Evolutionary conservation across 2,888 invertebrate species (phyloP), one percentile per base, ranked within the genome.

Genomic region (Trypoxylon attenuatum): DNA sequence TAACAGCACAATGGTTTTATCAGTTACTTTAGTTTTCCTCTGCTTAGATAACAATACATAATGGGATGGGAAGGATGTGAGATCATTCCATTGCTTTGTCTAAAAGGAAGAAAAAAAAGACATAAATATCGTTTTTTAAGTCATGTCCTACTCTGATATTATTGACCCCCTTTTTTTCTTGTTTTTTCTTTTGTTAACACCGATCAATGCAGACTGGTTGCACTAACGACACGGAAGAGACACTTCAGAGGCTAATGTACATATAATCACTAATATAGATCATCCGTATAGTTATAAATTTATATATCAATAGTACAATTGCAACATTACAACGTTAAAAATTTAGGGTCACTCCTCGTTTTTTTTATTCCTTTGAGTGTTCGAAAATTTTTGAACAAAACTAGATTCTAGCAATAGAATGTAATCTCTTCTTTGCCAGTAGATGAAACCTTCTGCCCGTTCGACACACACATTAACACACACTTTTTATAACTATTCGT

Each of bases 1-100:
- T 53, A 53, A 59, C 43, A 58, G 53, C 62, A 70, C 39, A 57
- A 55, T 59, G 66, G 66, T 56, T 42, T 19, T 52, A 57, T 67
- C 18, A 57, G 50, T 47, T 43, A 43, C 15, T 52, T 55, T 51
- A 60, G 33, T 56, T 61, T n/a, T 29, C 41, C 50, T 69, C 76
- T 42, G 25, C 61, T 73, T 69, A 73, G 63, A 42, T 71, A 76
- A 73, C 53, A 68, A 63, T 61, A 75, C 60, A 70, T 42, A 69
- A 60, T 64, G 61, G 49, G 56, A 42, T 52, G 66, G 74, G 78
- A 77, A 78, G 72, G 78, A 74, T 76, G 64, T 78, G 78, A 77
- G 78, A 77, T 77, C 78, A 72, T 77, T 77, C 69, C 77, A 71
- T 74, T 79, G 79, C 77, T 73, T 77, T 74, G 72, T 64, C 69